Percentiles rank a stretch among this genome's conserved stretches.
These are phyloP conservation scores for Pipistrellus kuhlii DNA, from an alignment of 2,797 vertebrate genomes.

Conservation along the genomic window DNA sequence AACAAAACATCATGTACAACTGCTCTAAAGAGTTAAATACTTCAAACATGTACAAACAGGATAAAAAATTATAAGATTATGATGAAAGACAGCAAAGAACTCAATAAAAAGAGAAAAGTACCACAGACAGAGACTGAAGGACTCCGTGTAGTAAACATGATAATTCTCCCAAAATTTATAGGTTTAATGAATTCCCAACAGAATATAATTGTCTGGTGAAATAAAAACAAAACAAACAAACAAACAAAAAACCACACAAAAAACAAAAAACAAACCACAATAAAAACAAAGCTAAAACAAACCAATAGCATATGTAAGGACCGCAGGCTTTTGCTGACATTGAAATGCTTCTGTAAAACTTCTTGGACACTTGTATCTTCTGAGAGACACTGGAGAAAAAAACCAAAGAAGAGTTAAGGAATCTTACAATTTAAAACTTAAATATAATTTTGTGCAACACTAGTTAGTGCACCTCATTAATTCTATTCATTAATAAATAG, in stretches of 20 bases:
- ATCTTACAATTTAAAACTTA: constrained; percentile 39
- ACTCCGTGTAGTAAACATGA: background rate
- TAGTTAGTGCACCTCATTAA: background rate
- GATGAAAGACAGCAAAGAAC: constrained; percentile 36
- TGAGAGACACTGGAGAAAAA: constrained; percentile 88
- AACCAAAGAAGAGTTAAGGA: background rate
- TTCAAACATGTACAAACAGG: background rate
- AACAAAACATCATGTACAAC: constrained; percentile 31
- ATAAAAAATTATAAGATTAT: constrained; percentile 48
- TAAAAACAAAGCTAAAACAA: constrained; percentile 66
- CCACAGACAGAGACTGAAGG: background rate
- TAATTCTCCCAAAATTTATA: constrained; percentile 11
- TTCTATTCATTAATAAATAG: constrained; percentile 33
- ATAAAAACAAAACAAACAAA: background rate
- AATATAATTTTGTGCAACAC: background rate
- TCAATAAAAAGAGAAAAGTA: background rate
- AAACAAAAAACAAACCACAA: background rate
- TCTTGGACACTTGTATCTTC: constrained; percentile 90
- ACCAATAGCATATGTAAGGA: constrained; percentile 94
- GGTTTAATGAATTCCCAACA: background rate
- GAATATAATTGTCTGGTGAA: background rate
- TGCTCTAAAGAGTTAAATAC: constrained; percentile 44
- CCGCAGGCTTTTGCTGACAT: constrained; percentile 92
- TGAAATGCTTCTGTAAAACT: constrained; percentile 91
- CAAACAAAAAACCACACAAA: too few relatives aligned